Evolutionary conservation across 2,797 vertebrate genomes (phyloP).

Genomic region (Anabas testudineus): DNA sequence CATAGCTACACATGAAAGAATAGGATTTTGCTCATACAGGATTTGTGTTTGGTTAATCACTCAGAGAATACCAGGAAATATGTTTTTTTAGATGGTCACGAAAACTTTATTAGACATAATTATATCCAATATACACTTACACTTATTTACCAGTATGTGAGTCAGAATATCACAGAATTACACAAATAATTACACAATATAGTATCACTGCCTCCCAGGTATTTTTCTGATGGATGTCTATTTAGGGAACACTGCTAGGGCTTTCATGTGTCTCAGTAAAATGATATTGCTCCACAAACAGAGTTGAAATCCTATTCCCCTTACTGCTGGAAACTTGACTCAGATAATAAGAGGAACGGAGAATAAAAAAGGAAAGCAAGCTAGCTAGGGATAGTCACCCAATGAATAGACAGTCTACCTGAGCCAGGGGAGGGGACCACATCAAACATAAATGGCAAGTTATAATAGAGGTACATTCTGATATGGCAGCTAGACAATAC

Average conservation of each 20-base stretch:
- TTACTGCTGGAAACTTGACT: conserved; percentile 56
- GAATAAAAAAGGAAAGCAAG: conserved; percentile 54
- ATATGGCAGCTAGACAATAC: conserved; percentile 58
- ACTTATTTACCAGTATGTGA: not conserved
- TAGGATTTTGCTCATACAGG: conserved; percentile 9
- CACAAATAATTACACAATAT: conserved; percentile 32
- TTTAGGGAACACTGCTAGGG: conserved; percentile 47
- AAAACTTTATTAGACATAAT: not conserved
- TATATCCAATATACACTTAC: not conserved
- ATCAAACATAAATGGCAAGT: conserved; percentile 55
- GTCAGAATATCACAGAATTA: conserved; percentile 34
- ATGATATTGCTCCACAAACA: conserved; percentile 65
- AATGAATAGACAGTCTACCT: conserved; percentile 56
- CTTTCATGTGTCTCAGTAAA: conserved; percentile 61
- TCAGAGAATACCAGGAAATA: not conserved
- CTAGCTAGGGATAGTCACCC: conserved; percentile 29
- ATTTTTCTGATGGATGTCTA: conserved; percentile 35
- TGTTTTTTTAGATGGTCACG: not conserved
- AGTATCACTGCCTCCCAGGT: not conserved
- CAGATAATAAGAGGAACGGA: conserved; percentile 60
- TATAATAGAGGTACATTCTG: conserved; percentile 44
- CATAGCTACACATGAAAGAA: too few relatives aligned
- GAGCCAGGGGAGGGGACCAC: conserved; percentile 47
- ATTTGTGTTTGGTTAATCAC: conserved; percentile 8
- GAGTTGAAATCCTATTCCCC: conserved; percentile 65